Evolutionary conservation across 2,888 invertebrate species (phyloP).

Genomic region (Nomada fucata): DNA sequence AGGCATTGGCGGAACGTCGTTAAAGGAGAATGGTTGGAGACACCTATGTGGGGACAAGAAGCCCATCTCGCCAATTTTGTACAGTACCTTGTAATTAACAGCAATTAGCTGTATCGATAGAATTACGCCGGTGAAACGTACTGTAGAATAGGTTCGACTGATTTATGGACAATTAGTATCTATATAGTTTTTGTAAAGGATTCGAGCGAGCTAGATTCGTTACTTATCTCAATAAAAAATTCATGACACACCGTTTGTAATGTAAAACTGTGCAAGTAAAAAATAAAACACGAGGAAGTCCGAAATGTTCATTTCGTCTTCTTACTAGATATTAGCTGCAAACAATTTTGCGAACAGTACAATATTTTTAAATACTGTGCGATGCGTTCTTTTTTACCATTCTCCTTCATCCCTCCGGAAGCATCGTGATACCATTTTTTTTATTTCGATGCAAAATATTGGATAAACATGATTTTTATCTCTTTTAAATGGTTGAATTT

Average conservation of each 20-base stretch:
- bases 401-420: no score
- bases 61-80: constrained; percentile 58
- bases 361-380: no score
- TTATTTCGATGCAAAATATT: no score
- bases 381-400: no score
- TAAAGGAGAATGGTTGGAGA: constrained; percentile 32
- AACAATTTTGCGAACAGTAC: no score
- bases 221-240: background rate
- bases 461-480: no score
- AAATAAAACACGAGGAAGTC: no score
- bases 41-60: constrained; percentile 21
- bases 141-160: background rate
- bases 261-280: background rate
- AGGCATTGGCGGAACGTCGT: constrained; percentile 22
- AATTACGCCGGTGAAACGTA: constrained; percentile 63
- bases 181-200: background rate
- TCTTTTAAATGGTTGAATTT: no score
- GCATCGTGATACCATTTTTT: no score
- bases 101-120: constrained; percentile 62
- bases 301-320: no score
- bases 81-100: constrained; percentile 61
- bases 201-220: background rate
- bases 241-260: background rate
- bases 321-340: no score
- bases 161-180: background rate